Percentiles rank a stretch among this genome's conserved stretches.
Conservation (phyloP, 2,888 invertebrate genomes). For the Nephrotoma flavescens region DNA sequence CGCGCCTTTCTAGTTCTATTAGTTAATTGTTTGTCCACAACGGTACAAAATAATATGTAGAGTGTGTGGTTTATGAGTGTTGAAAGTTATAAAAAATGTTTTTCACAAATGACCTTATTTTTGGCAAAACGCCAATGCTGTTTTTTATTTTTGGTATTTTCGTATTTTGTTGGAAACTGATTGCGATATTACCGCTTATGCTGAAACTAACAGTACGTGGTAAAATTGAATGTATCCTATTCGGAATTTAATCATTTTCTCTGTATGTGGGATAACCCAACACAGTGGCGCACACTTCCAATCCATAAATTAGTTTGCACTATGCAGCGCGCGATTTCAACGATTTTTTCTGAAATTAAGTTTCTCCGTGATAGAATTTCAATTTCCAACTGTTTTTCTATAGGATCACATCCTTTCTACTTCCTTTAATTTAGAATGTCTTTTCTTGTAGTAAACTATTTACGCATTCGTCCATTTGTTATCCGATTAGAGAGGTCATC, state of each 20-base stretch:
- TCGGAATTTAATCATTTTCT: background rate
- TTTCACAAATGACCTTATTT: background rate
- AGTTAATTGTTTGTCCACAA: background rate
- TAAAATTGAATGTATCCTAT: background rate
- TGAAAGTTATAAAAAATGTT: background rate
- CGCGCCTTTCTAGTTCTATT: background rate
- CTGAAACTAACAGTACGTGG: background rate
- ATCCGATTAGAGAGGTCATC: no score
- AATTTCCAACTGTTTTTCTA: no score
- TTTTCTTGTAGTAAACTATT: no score
- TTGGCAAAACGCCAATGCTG: background rate
- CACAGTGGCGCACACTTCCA: no score
- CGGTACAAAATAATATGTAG: background rate
- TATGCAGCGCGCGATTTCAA: no score
- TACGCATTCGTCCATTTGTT: no score
- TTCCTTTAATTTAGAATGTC: no score
- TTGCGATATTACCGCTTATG: background rate
- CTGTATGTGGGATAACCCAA: background rate
- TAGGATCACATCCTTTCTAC: no score
- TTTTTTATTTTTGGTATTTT: background rate
- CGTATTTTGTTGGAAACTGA: background rate
- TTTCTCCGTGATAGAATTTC: no score
- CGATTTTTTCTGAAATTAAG: no score
- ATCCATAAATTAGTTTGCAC: no score
- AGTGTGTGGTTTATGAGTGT: background rate